phyloP scores from a whole-genome alignment of 2,113 vertebrate species.

The Neoarius graeffei region DNA sequence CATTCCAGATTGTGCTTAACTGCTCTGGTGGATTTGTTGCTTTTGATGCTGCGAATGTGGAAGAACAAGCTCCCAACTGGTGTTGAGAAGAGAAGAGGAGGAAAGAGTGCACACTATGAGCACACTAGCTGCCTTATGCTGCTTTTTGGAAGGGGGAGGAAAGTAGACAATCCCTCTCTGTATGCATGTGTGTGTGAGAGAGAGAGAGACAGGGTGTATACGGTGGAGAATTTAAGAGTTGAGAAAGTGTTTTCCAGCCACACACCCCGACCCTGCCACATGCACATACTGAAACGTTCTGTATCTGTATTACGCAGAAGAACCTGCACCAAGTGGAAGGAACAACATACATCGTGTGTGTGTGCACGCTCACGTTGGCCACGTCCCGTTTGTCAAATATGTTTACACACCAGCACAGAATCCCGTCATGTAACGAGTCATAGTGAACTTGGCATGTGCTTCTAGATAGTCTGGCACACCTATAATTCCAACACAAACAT shows the following conservation, averaged over 20 bases:
- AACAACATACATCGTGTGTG: not conserved
- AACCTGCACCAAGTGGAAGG: not conserved
- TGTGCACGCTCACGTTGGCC: rapidly evolving
- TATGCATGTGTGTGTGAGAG: not conserved
- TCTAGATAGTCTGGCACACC: no score
- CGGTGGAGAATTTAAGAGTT: not conserved
- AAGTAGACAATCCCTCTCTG: constrained; percentile 42
- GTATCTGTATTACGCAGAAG: not conserved
- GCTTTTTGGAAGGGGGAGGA: not conserved
- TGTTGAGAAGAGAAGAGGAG: not conserved
- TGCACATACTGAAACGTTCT: not conserved
- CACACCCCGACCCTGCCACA: not conserved
- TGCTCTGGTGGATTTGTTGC: not conserved
- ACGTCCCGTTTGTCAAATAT: not conserved
- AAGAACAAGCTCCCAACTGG: not conserved
- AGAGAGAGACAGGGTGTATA: not conserved
- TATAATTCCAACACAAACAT: no score
- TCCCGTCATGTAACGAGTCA: no score
- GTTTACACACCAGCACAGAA: no score
- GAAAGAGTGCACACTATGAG: not conserved
- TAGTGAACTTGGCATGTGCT: no score
- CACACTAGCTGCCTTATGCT: constrained; percentile 46
- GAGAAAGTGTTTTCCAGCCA: not conserved
- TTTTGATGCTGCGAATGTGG: not conserved
- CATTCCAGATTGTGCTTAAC: not conserved